Conservation (phyloP, 1,140 invertebrate species). For the Sarcophaga peregrina region DNA sequence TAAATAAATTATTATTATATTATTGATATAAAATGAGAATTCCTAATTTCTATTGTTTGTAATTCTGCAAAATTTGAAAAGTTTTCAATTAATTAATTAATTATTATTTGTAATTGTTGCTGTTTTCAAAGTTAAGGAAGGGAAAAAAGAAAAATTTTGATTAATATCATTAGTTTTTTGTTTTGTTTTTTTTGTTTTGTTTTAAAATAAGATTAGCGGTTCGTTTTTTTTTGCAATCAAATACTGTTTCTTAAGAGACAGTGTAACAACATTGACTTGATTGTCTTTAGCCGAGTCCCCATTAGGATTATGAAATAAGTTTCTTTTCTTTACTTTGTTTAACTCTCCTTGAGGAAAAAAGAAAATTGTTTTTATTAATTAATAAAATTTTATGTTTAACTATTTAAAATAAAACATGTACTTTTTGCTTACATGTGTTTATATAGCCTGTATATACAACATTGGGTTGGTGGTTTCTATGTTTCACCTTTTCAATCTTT, state of each 20-base stretch:
- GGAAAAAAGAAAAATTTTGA: constrained; percentile 48
- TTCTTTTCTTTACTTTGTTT: constrained; percentile 3
- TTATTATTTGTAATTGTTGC: constrained; percentile 15
- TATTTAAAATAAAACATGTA: constrained; percentile 21
- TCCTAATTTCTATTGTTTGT: constrained; percentile 30
- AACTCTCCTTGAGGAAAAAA: constrained; percentile 34
- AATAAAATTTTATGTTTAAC: constrained; percentile 14
- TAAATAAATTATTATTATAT: constrained; percentile 24
- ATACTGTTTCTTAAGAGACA: neutral
- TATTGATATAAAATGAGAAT: constrained; percentile 32
- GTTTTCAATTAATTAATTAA: constrained; percentile 20
- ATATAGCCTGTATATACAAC: neutral
- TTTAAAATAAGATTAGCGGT: too few species aligned
- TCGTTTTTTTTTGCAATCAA: neutral
- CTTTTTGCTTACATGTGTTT: constrained; percentile 25
- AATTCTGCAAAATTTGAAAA: constrained; percentile 33
- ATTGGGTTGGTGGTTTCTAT: neutral
- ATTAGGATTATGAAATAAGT: neutral
- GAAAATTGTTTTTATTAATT: constrained; percentile 37
- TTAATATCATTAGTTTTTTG: constrained; percentile 39
- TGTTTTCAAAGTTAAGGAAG: constrained; percentile 38
- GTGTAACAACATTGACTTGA: neutral
- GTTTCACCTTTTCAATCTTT: constrained; percentile 8
- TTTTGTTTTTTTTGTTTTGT: too few species aligned
- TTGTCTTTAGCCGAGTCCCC: constrained; percentile 6